A percentile compares a stretch with the other conserved stretches of the same genome.
Evolutionary conservation across 2,888 invertebrate genomes (phyloP).

Genomic region (Lithophane leautieri): DNA sequence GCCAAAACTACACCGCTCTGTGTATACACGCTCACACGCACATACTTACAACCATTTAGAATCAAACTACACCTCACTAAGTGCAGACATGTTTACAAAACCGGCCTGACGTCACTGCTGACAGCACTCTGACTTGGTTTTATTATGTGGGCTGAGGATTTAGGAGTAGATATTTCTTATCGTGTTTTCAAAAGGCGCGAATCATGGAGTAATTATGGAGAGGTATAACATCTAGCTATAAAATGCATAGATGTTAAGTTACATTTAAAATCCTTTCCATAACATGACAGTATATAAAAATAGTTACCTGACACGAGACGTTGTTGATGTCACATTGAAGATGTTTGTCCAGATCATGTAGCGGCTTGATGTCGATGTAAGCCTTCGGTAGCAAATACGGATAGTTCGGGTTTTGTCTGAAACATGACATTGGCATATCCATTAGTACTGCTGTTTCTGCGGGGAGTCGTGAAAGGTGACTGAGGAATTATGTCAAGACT

Average conservation of each 20-base stretch:
- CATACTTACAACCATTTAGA: no score
- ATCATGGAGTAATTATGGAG: neutral
- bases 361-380: conserved; percentile 91
- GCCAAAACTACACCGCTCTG: no score
- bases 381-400: conserved; percentile 97
- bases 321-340: conserved; percentile 89
- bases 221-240: neutral
- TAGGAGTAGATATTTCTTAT: neutral
- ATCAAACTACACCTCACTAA: no score
- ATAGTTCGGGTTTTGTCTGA: conserved; percentile 92
- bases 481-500: neutral
- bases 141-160: no score
- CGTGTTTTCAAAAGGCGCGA: neutral
- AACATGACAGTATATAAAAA: neutral
- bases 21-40: no score
- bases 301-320: conserved; percentile 93
- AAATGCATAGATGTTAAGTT: neutral
- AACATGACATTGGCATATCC: conserved; percentile 56
- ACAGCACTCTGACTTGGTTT: no score
- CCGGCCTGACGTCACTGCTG: no score
- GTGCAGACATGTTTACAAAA: no score
- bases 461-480: neutral
- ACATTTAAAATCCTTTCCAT: neutral
- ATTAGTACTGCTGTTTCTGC: neutral
- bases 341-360: conserved; percentile 81